Conservation (phyloP, 2,888 invertebrate species). For the Diaphora mendica region DNA sequence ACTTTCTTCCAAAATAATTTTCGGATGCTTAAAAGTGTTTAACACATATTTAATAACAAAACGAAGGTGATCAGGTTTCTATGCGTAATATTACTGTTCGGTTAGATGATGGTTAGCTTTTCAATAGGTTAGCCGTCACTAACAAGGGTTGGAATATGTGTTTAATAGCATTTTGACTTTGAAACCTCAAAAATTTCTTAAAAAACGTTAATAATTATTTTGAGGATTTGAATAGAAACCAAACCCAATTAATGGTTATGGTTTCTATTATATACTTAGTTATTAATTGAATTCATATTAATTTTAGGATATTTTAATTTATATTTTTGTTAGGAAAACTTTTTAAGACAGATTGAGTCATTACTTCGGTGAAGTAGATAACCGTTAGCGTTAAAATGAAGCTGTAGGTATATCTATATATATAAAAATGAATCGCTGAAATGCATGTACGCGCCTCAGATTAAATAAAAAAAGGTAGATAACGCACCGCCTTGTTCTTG, state of each 20-base stretch:
- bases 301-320: not conserved
- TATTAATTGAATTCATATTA: not conserved
- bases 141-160: not conserved
- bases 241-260: too few relatives aligned
- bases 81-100: not conserved
- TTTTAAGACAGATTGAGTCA: too few relatives aligned
- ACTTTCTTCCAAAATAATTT: not conserved
- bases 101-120: not conserved
- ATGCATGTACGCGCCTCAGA: too few relatives aligned
- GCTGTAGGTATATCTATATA: too few relatives aligned
- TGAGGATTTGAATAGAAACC: not conserved
- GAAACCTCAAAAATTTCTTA: too few relatives aligned
- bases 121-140: not conserved
- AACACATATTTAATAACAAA: not conserved
- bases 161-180: too few relatives aligned
- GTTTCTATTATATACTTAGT: not conserved
- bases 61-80: not conserved
- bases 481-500: too few relatives aligned
- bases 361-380: too few relatives aligned
- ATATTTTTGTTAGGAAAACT: not conserved
- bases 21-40: not conserved
- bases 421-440: too few relatives aligned
- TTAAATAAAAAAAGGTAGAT: too few relatives aligned
- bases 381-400: too few relatives aligned
- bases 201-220: not conserved